Evolutionary conservation across 2,888 invertebrate genomes (phyloP).

Genomic region (Muscina levida): DNA sequence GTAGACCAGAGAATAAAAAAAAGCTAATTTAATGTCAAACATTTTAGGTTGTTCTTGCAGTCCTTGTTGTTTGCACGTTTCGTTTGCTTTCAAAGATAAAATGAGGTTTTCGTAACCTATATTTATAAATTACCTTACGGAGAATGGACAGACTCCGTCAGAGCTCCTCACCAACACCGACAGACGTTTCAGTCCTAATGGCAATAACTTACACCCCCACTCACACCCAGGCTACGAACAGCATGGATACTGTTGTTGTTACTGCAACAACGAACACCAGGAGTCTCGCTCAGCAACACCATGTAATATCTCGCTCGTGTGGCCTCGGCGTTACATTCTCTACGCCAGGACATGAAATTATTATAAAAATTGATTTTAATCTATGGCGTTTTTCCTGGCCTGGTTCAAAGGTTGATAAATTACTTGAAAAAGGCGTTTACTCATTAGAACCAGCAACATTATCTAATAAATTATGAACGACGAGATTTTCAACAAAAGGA

Average conservation of each 20-base stretch:
- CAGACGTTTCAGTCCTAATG: no score
- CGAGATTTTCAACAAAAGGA: constrained; percentile 24
- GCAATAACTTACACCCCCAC: background rate
- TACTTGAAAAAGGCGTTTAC: constrained; percentile 52
- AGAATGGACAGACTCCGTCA: background rate
- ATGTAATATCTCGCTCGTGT: background rate
- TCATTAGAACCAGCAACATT: constrained; percentile 49
- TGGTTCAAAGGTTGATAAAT: constrained; percentile 38
- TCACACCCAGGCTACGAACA: background rate
- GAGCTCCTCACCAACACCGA: background rate
- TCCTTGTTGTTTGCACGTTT: constrained; percentile 16
- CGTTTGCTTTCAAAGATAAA: constrained; percentile 52
- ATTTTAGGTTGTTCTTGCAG: constrained; percentile 12
- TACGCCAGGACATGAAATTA: background rate
- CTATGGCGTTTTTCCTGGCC: constrained; percentile 30
- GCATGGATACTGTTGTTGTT: background rate
- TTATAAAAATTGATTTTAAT: constrained; percentile 56
- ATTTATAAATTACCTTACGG: constrained; percentile 61
- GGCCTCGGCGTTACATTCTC: background rate
- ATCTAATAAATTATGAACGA: constrained; percentile 48
- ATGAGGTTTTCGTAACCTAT: constrained; percentile 64
- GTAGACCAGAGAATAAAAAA: constrained; percentile 29
- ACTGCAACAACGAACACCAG: constrained; percentile 4
- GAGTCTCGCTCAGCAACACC: background rate
- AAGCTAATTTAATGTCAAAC: constrained; percentile 56